Base-by-base conservation (phyloP, 2,797 vertebrate species). In the Hypotaenidia philippensis region DNA sequence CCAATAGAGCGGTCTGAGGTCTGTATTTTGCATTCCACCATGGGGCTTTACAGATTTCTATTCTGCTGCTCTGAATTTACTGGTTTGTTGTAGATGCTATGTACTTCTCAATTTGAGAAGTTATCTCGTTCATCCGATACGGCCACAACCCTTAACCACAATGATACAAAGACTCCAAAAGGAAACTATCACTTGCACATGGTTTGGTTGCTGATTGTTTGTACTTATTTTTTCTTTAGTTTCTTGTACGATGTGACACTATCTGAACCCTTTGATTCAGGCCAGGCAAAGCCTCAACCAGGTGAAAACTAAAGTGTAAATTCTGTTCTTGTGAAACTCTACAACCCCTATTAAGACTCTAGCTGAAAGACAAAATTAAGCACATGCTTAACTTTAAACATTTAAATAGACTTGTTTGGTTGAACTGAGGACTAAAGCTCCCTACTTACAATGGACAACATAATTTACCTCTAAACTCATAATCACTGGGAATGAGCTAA, bases 381-480 rank as follows among this genome's bases (percentile, higher is more conserved):
- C 70, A 70, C 53, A 31, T 72, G 76, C 59, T 89, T 56, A 53
- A 69, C 32, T 91, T 89, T 38, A 80, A 91, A 31, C 16, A 25
- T 88, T 68, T 76, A 52, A 63, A 32, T 38, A 76, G 47, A 55
- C 26, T 66, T 76, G 32, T 77, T 91, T 78, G 41, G 68, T 68
- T 79, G 52, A 84, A 90, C 52, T 76, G 86, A 79, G 36, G 21
- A 70, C 66, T 90, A 52, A 84, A 79, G 17, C 34, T 95, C 63
- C 36, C 45, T 77, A 10, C 36, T 66, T 75, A 22, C 26, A 94
- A 84, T 34, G 15, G 52, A 52, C 44, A 76, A 63, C 32, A 79
- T 83, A 70, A 90, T 87, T 89, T 87, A 89, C 81, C 88, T 83
- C 91, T 13, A 74, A 89, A 92, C 23, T 87, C 69, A 36, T 47